Evolutionary conservation across 2,797 vertebrate species (phyloP).

Genomic region (Brotula barbata): DNA sequence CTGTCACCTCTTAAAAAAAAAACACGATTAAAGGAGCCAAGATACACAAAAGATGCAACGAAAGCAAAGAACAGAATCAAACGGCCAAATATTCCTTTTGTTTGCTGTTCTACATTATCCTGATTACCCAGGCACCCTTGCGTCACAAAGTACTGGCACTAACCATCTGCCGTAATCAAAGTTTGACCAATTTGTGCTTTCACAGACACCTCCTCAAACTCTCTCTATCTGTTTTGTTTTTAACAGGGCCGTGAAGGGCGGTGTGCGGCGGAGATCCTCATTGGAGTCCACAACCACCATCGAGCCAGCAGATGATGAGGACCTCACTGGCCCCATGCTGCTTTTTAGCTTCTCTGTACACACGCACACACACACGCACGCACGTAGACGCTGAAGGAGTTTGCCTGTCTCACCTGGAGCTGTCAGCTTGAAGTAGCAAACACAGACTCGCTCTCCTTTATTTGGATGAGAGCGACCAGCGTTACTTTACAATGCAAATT

Average conservation of each 20-base stretch:
- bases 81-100: neutral
- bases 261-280: slow-evolving; percentile 23
- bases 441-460: slow-evolving; percentile 30
- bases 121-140: slow-evolving; percentile 32
- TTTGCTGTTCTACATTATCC: slow-evolving; percentile 14
- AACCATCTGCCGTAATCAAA: slow-evolving; percentile 20
- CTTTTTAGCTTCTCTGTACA: slow-evolving; percentile 17
- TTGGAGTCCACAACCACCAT: slow-evolving; percentile 36
- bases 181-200: slow-evolving; percentile 14
- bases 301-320: slow-evolving; percentile 40
- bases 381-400: neutral
- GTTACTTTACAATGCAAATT: slow-evolving; percentile 60
- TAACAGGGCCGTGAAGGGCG: slow-evolving; percentile 11
- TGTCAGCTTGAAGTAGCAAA: slow-evolving; percentile 49
- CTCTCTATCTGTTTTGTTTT: slow-evolving; percentile 23
- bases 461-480: slow-evolving; percentile 35
- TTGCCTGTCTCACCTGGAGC: slow-evolving; percentile 33
- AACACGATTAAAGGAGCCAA: slow-evolving; percentile 7
- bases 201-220: slow-evolving; percentile 19
- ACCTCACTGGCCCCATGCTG: slow-evolving; percentile 21
- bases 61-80: slow-evolving; percentile 11
- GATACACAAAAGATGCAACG: neutral
- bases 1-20: slow-evolving; percentile 24
- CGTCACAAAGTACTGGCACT: slow-evolving; percentile 24
- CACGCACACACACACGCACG: slow-evolving; percentile 11